phyloP scores from a whole-genome alignment of 2,888 invertebrate genomes.

The Dascillus cervinus region DNA sequence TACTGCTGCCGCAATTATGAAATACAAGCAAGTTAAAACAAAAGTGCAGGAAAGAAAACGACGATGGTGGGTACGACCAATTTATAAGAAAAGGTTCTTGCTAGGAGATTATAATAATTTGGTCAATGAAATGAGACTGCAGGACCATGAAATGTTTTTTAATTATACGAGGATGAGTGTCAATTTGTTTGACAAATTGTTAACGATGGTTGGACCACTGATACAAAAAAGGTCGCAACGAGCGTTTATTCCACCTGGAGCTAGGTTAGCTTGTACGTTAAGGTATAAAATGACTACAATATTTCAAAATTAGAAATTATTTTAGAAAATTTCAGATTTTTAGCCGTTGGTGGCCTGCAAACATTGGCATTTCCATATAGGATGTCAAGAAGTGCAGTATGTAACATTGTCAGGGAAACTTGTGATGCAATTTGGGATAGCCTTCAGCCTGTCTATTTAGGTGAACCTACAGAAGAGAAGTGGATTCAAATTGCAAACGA shows the following conservation, averaged over 20 bases:
- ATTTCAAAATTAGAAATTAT: slow-evolving; percentile 4
- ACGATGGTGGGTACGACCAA: slow-evolving; percentile 18
- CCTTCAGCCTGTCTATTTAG: slow-evolving; percentile 11
- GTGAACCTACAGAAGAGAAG: slow-evolving; percentile 19
- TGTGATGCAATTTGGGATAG: slow-evolving; percentile 22
- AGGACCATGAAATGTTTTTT: slow-evolving; percentile 18
- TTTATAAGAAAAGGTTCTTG: slow-evolving; percentile 13
- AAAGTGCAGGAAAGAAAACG: too few relatives aligned
- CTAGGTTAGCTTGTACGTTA: slow-evolving; percentile 23
- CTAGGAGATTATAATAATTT: slow-evolving; percentile 20
- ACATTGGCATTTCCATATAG: slow-evolving; percentile 8
- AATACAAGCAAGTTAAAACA: too few relatives aligned
- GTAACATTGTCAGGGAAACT: slow-evolving; percentile 16
- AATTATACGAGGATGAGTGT: slow-evolving; percentile 18
- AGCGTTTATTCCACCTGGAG: slow-evolving; percentile 21
- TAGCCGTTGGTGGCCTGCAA: slow-evolving; percentile 5
- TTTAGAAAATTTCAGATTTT: slow-evolving; percentile 10
- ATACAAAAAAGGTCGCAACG: slow-evolving; percentile 14
- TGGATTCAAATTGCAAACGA: slow-evolving; percentile 22
- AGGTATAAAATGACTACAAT: slow-evolving; percentile 14
- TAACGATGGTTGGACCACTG: slow-evolving; percentile 14
- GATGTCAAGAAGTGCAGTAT: slow-evolving; percentile 25
- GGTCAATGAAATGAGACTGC: slow-evolving; percentile 19
- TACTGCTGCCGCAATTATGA: too few relatives aligned
- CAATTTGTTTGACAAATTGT: slow-evolving; percentile 13